phyloP scores from a whole-genome alignment of 2,113 vertebrate species.

The Copsychus sechellarum region DNA sequence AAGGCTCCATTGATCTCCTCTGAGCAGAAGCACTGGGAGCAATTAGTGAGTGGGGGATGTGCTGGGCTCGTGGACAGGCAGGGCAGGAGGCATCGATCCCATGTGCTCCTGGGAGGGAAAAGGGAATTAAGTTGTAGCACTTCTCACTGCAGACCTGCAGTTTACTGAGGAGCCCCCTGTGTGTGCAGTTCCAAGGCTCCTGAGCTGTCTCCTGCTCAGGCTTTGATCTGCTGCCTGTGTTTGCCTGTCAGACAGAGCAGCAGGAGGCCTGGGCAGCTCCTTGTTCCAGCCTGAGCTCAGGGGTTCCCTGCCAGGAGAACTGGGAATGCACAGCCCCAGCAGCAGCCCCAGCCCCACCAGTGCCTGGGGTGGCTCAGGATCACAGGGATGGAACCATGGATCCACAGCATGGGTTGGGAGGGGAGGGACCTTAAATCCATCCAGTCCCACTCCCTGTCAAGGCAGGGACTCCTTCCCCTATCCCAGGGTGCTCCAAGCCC shows the following conservation, averaged over 20 bases:
- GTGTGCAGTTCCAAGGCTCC: not conserved
- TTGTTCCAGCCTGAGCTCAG: not conserved
- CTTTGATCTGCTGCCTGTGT: not conserved
- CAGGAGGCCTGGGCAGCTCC: not conserved
- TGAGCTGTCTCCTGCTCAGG: not conserved
- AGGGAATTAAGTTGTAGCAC: not conserved
- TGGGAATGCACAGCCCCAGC: not conserved
- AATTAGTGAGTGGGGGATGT: not conserved
- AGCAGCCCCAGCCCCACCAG: not conserved
- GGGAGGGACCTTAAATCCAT: not conserved
- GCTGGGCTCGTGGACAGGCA: not conserved
- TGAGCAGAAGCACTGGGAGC: slow-evolving; percentile 45
- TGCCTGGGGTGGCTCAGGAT: not conserved
- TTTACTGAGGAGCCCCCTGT: not conserved
- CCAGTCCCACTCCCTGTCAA: not conserved
- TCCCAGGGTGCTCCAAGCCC: not conserved
- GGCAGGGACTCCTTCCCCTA: not conserved
- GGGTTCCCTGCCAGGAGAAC: not conserved
- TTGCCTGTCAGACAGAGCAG: not conserved
- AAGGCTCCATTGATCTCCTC: slow-evolving; percentile 36
- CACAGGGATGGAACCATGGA: not conserved
- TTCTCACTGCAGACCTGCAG: not conserved
- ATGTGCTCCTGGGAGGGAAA: not conserved
- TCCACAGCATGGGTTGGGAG: not conserved
- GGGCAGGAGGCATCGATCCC: not conserved